Evolutionary conservation across 2,888 invertebrate species (phyloP), one percentile per base, ranked within the genome.

Genomic region (Philhelius pedissequus): DNA sequence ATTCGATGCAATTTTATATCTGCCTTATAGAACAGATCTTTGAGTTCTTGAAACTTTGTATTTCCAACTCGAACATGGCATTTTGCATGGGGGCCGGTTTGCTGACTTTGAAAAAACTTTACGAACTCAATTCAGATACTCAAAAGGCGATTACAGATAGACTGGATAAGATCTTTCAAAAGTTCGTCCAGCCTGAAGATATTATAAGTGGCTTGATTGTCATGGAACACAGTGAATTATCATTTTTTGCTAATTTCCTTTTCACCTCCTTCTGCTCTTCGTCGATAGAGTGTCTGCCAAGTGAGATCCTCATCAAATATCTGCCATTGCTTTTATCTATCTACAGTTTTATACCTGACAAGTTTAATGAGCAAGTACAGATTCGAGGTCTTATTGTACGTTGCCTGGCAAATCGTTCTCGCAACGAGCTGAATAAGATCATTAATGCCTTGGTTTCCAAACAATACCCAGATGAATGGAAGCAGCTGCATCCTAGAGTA

Each of bases 201-300:
- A 13, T 90, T 7, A 60, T 91, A 1, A 88, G 84, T 35, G 89
- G 90, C 2, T 50, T 89, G 0, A 88, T 92, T 6, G 62, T 91
- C 0, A 89, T 91, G 89, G 91, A 92, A 7, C 82, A 89, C 35
- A 38, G 56, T 0, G 89, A 90, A 22, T 87, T 92, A 9, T 62
- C 86, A 7, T 56, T 70, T 3, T 79, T 87, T 3, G 83, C 90
- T 13, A 86, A 86, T 1, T 70, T 89, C n/a, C 80, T 89, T 64
- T 89, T 89, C 52, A 89, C 88, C 3, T 87, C 89, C 1, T 92
- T 92, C 73, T 90, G 90, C 64, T 88, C 88, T n/a, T 90, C 91
- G 5, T 88, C 88, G 0, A 87, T 90, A 32, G 89, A 89, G 9
- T 89, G 90, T 13, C 68, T 92, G 18, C 90, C 90, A 8, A 91